phyloP scores from a whole-genome alignment of 2,797 vertebrate genomes.

The Astyanax mexicanus region DNA sequence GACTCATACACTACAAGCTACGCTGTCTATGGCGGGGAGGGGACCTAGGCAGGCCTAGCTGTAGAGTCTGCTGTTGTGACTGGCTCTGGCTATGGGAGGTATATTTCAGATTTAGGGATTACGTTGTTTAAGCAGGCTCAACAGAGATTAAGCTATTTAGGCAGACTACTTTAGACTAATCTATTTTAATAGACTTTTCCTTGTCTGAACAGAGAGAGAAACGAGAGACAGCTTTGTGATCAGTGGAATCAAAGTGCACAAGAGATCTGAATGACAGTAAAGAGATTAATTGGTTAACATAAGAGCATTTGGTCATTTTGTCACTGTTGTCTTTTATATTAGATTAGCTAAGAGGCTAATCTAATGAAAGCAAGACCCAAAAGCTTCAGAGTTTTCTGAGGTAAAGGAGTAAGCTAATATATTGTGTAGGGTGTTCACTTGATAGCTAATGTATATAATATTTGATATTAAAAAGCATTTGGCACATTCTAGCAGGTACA shows the following conservation, averaged over 20 bases:
- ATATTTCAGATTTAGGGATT: conserved; percentile 74
- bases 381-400: too few relatives aligned
- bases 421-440: too few relatives aligned
- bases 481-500: too few relatives aligned
- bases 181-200: conserved; percentile 68
- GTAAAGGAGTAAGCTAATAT: too few relatives aligned
- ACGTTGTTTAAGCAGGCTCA: conserved; percentile 76
- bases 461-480: too few relatives aligned
- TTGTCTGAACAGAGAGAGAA: conserved; percentile 67
- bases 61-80: conserved; percentile 55
- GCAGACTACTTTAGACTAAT: conserved; percentile 68
- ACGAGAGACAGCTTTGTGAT: conserved; percentile 65
- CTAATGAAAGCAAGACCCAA: conserved; percentile 8
- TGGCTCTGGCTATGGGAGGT: conserved; percentile 47
- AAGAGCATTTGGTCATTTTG: not conserved
- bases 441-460: too few relatives aligned
- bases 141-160: conserved; percentile 71
- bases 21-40: conserved; percentile 66
- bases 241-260: conserved; percentile 69
- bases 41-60: conserved; percentile 59
- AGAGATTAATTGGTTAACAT: conserved; percentile 24
- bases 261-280: conserved; percentile 41
- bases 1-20: conserved; percentile 82
- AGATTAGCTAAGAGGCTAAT: not conserved
- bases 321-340: not conserved